Conservation (phyloP, 2,797 vertebrate genomes). For the Parambassis ranga region DNA sequence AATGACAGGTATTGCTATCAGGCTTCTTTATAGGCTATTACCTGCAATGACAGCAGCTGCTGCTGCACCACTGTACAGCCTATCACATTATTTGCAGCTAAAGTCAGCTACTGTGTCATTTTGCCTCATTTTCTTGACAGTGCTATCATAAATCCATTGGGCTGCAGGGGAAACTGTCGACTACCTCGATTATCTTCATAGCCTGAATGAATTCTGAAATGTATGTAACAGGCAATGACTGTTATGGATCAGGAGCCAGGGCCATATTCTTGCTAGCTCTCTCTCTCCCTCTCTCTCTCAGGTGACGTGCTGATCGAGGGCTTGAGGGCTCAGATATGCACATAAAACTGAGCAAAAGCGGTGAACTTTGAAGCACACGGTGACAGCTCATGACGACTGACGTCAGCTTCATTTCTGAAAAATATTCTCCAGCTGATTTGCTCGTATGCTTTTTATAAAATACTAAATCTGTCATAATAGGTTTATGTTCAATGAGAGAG, state of each 20-base stretch:
- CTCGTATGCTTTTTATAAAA: background rate
- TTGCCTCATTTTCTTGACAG: conserved; percentile 99
- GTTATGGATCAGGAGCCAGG: conserved; percentile 99
- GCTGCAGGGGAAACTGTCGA: conserved; percentile 99
- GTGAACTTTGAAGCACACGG: conserved; percentile 85
- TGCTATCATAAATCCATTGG: conserved; percentile 99
- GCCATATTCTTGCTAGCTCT: conserved; percentile 79
- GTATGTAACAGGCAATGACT: conserved; percentile 99
- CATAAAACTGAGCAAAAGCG: conserved; percentile 89
- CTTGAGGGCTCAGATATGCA: conserved; percentile 83
- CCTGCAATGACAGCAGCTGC: conserved; percentile 99
- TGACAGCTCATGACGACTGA: conserved; percentile 66
- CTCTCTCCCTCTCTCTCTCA: conserved; percentile 49
- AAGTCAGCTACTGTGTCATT: conserved; percentile 99
- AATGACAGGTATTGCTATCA: conserved; percentile 99
- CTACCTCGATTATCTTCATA: conserved; percentile 99
- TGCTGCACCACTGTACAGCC: conserved; percentile 98
- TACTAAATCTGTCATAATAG: background rate
- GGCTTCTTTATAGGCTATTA: conserved; percentile 99
- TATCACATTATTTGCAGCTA: conserved; percentile 99
- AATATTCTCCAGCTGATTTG: conserved; percentile 10
- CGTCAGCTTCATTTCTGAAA: conserved; percentile 27
- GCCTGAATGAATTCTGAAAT: conserved; percentile 99
- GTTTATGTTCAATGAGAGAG: background rate
- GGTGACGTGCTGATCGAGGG: conserved; percentile 73